Conservation (phyloP, 2,888 invertebrate species). For the Eutolmus rufibarbis region DNA sequence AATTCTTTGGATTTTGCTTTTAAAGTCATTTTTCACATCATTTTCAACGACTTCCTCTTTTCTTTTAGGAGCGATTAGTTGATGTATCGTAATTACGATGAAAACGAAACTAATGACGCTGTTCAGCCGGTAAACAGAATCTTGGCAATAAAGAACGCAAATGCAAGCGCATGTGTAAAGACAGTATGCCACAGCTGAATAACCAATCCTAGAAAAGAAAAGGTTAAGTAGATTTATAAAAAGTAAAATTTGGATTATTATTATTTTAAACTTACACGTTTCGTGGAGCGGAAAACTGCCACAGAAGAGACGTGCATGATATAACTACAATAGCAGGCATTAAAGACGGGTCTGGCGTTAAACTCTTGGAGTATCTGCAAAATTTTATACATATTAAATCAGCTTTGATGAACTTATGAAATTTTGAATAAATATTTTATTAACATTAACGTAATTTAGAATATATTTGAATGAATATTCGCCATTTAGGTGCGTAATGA, state of each 20-base stretch:
- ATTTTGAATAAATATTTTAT: not conserved
- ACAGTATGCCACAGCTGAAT: slow-evolving; percentile 53
- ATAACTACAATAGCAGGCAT: slow-evolving; percentile 68
- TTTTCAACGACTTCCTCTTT: not conserved
- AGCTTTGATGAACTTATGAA: not conserved
- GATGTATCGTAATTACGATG: slow-evolving; percentile 67
- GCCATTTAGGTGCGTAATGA: too few relatives aligned
- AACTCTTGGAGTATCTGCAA: slow-evolving; percentile 57
- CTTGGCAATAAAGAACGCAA: slow-evolving; percentile 68
- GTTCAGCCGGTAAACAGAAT: slow-evolving; percentile 69
- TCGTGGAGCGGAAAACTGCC: slow-evolving; percentile 74
- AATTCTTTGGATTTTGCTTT: not conserved
- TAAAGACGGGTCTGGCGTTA: slow-evolving; percentile 71
- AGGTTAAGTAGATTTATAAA: not conserved
- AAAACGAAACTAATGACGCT: slow-evolving; percentile 68
- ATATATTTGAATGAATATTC: too few relatives aligned
- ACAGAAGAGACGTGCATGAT: slow-evolving; percentile 68
- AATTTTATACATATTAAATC: not conserved
- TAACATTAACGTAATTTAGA: too few relatives aligned
- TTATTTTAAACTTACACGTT: slow-evolving; percentile 67
- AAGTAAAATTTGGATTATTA: slow-evolving; percentile 24
- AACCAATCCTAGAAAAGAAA: slow-evolving; percentile 48
- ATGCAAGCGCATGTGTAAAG: slow-evolving; percentile 67
- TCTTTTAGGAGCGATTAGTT: slow-evolving; percentile 58
- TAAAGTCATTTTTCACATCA: not conserved